Evolutionary conservation across 2,888 invertebrate genomes (phyloP).

Genomic region (Platycheirus rosarum): DNA sequence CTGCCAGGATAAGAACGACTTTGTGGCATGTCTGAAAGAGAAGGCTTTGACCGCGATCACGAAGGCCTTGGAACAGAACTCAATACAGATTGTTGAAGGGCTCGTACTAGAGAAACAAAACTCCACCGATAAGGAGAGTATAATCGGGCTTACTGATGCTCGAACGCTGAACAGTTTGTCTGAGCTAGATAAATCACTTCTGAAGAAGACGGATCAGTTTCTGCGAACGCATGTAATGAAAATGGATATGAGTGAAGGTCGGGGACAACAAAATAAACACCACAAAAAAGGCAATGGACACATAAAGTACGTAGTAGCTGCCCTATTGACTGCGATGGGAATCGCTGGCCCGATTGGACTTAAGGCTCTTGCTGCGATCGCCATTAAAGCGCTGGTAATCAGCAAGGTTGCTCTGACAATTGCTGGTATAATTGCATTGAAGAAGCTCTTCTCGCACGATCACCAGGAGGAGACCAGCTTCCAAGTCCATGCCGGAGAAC

Average conservation of each 20-base stretch:
- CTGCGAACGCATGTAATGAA: slow-evolving; percentile 86
- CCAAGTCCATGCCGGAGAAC: slow-evolving; percentile 87
- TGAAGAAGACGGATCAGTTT: slow-evolving; percentile 84
- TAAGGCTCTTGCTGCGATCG: slow-evolving; percentile 88
- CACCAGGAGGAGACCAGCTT: slow-evolving; percentile 86
- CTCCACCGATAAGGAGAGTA: slow-evolving; percentile 82
- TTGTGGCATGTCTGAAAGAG: slow-evolving; percentile 85
- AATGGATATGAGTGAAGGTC: slow-evolving; percentile 84
- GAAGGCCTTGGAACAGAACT: slow-evolving; percentile 86
- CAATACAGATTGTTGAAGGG: slow-evolving; percentile 86
- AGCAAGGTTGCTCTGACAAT: slow-evolving; percentile 89
- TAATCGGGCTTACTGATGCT: slow-evolving; percentile 83
- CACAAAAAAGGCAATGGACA: slow-evolving; percentile 82
- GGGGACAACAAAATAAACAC: slow-evolving; percentile 74
- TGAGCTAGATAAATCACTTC: slow-evolving; percentile 83
- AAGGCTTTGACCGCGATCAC: slow-evolving; percentile 85
- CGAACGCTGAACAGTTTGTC: slow-evolving; percentile 85
- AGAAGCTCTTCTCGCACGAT: slow-evolving; percentile 88
- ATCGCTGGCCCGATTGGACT: slow-evolving; percentile 88
- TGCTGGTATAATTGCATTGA: slow-evolving; percentile 88
- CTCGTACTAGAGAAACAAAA: slow-evolving; percentile 85
- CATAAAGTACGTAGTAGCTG: slow-evolving; percentile 84
- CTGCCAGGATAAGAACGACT: slow-evolving; percentile 85
- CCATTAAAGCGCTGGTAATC: slow-evolving; percentile 88
- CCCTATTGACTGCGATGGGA: slow-evolving; percentile 86